phyloP scores from a whole-genome alignment of 2,888 invertebrate genomes.

The Ametastegia equiseti region DNA sequence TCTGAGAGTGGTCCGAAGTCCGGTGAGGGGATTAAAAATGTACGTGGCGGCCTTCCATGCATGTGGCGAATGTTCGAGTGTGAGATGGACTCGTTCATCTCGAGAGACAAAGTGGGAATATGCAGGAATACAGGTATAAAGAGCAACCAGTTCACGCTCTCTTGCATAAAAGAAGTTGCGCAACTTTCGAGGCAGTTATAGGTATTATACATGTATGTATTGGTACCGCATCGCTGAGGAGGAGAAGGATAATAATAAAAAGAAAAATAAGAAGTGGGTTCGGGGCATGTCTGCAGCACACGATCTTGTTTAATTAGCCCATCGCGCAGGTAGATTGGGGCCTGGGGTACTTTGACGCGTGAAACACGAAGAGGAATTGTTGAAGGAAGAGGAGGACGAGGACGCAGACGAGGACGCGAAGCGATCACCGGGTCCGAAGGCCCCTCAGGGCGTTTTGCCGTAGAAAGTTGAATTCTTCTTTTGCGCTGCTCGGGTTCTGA shows the following conservation, averaged over 20 bases:
- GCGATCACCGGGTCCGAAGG: neutral
- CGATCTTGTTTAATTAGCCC: conserved; percentile 14
- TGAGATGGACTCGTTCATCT: neutral
- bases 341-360: neutral
- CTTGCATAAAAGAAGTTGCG: conserved; percentile 34
- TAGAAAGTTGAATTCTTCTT: conserved; percentile 40
- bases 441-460: conserved; percentile 6
- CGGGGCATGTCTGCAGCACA: neutral
- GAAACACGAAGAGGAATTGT: neutral
- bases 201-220: neutral
- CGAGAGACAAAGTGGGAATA: too few species aligned
- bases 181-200: neutral
- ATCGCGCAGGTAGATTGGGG: neutral
- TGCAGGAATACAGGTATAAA: too few species aligned
- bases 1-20: conserved; percentile 1
- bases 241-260: too few species aligned
- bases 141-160: conserved; percentile 34
- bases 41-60: neutral
- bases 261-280: neutral
- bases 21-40: neutral
- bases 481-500: neutral
- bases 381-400: neutral
- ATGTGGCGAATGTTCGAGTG: neutral
- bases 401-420: conserved; percentile 19
- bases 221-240: too few species aligned